Evolutionary conservation across 2,888 invertebrate species (phyloP), one percentile per base, ranked within the genome.

Genomic region (Elegia similella): DNA sequence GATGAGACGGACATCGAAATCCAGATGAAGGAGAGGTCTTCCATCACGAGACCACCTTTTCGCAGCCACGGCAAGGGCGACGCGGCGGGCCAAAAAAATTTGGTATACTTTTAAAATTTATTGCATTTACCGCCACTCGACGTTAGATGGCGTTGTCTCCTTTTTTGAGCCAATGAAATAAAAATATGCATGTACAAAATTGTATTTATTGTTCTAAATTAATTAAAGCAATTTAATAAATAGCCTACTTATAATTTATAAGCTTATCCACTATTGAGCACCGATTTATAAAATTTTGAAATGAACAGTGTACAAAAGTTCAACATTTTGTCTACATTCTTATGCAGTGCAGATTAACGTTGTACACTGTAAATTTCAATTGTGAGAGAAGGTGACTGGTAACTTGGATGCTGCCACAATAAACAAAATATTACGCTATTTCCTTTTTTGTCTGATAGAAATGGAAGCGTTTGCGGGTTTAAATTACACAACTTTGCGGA

Each of bases 151-250:
- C 58, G 58, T 30, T 56, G 15, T 12, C 50, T 15, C 0, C 12
- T 38, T 57, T 29, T 17, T 60, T 44, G 30, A 16, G 15, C 1
- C 23, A 23, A 30, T 16, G 13, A 56, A 62, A 58, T 62, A 56
- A 63, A 66, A 63, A 38, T 55, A 52, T 59, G 60, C 63, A 65
- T 62, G 60, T 64, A 61, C 62, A 59, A 62, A 62, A 63, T 60
- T 64, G 58, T 69, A 66, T 63, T 63, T 23, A 23, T 71, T 63
- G 59, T 32, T 16, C 43, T 70, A 66, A 63, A 66, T 77, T 81
- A 82, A 78, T 86, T 87, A 87, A 87, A 88, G 85, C 85, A 76
- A 62, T 72, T 79, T 64, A 78, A 85, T 85, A 85, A 85, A 86
- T 87, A 86, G 70, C 64, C 63, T 64, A 66, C 61, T 58, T 58